Conservation (phyloP, 2,113 vertebrate species). For the Elachura formosa region DNA sequence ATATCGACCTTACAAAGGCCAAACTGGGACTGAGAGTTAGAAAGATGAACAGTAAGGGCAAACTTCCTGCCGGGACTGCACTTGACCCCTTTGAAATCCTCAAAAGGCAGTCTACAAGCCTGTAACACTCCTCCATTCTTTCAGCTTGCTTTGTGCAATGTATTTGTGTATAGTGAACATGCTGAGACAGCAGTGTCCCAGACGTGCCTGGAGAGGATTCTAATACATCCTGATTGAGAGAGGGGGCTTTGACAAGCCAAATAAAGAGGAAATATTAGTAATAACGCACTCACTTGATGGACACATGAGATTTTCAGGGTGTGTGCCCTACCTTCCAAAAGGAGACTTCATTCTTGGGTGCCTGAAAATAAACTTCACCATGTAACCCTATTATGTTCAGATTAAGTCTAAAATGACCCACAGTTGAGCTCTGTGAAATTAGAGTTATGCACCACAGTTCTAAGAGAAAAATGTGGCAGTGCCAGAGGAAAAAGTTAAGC, state of each 20-base stretch:
- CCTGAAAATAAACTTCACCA: background rate
- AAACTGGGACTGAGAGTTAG: background rate
- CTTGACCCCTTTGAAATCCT: background rate
- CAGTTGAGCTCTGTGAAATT: background rate
- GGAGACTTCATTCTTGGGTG: background rate
- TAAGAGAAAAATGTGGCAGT: background rate
- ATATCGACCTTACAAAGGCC: background rate
- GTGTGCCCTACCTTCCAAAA: background rate
- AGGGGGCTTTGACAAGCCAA: background rate
- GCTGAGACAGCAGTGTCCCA: background rate
- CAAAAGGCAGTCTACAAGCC: background rate
- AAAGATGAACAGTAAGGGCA: background rate
- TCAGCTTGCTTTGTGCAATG: background rate
- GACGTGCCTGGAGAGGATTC: fast-evolving
- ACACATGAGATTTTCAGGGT: background rate
- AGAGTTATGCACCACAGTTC: background rate
- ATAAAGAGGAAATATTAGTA: background rate
- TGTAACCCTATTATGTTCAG: background rate
- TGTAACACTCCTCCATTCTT: background rate
- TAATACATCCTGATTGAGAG: background rate
- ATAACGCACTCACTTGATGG: background rate
- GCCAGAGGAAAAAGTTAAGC: background rate
- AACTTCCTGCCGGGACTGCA: background rate
- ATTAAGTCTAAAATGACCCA: background rate
- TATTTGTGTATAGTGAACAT: background rate